Conservation (phyloP, 2,888 invertebrate species). For the Ormia ochracea region DNA sequence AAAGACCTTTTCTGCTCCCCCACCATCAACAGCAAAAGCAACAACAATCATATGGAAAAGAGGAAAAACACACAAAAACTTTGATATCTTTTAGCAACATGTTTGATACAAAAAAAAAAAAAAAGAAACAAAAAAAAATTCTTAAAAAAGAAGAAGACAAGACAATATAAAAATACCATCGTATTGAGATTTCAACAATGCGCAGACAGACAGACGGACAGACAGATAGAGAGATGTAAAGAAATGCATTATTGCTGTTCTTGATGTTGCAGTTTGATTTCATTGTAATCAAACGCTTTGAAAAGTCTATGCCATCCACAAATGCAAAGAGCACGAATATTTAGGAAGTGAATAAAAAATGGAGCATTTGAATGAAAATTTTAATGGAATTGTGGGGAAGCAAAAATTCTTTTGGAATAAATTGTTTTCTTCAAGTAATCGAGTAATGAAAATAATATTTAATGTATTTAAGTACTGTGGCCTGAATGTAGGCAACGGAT, state of each 20-base stretch:
- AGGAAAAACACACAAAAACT: not conserved
- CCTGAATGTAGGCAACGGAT: no score
- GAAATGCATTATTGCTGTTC: conserved; percentile 20
- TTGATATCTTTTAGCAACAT: conserved; percentile 37
- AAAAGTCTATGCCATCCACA: conserved; percentile 10
- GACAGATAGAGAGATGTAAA: not conserved
- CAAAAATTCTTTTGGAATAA: not conserved
- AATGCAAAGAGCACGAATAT: not conserved
- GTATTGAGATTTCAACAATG: conserved; percentile 54
- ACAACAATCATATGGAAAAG: conserved; percentile 2
- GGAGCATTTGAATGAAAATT: not conserved
- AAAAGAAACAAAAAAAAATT: no score
- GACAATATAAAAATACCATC: conserved; percentile 42
- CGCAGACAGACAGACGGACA: not conserved
- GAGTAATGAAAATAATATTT: not conserved
- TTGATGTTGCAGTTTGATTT: not conserved
- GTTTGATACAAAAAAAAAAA: conserved; percentile 27
- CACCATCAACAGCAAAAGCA: conserved; percentile 14
- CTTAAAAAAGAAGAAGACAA: conserved; percentile 10
- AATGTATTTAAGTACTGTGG: no score
- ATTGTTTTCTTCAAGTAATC: not conserved
- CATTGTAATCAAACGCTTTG: conserved; percentile 29
- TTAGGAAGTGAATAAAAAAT: not conserved
- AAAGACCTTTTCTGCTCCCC: conserved; percentile 56
- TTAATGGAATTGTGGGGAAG: not conserved